Evolutionary conservation across 64 coral and sea anemone species (phyloP), one percentile per base, ranked within the genome.

Genomic region (Porites lutea): DNA sequence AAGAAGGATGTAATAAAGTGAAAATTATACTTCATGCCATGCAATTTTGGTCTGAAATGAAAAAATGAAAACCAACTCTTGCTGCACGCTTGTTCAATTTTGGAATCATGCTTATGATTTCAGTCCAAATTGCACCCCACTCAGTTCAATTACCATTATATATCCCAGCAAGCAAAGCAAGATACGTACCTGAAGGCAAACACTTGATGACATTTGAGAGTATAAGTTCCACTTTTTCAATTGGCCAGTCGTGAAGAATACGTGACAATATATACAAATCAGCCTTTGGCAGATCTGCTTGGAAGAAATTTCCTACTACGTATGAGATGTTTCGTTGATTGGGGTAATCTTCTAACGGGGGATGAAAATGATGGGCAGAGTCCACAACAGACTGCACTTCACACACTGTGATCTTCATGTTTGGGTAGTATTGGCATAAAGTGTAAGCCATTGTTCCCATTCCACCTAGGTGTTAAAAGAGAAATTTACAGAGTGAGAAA

Each of bases 341-440:
- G 13, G 94, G 94, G 62, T 86, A 96, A 8, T 92, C 72, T 12
- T 92, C 72, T 9, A 63, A 64, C 2, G 90, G 72, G 4, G 94
- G 94, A 47, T 16, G 49, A 61, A 95, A 88, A 63, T 85, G 82
- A 61, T 68, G 49, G n/a, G 94, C 75, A 51, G 60, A 52, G 15
- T 88, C 52, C 12, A 96, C 70, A 48, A 96, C 89, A 23, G 58
- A 78, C 51, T 90, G 94, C 44, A 96, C 11, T 8, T 96, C 94
- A 8, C 87, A 86, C 11, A 91, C 94, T 44, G 83, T 95, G 65
- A 95, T 88, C 63, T 91, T 83, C 94, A 92, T 92, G 53, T 95
- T 60, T 4, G 94, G 94, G 68, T 95, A 95, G 66, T 72, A 18
- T 21, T 70, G 90, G 51, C 89, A 88, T 10, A 90, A 77, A 5